Base-by-base conservation (phyloP, 2,113 vertebrate genomes). In the Phaethornis superciliosus region DNA sequence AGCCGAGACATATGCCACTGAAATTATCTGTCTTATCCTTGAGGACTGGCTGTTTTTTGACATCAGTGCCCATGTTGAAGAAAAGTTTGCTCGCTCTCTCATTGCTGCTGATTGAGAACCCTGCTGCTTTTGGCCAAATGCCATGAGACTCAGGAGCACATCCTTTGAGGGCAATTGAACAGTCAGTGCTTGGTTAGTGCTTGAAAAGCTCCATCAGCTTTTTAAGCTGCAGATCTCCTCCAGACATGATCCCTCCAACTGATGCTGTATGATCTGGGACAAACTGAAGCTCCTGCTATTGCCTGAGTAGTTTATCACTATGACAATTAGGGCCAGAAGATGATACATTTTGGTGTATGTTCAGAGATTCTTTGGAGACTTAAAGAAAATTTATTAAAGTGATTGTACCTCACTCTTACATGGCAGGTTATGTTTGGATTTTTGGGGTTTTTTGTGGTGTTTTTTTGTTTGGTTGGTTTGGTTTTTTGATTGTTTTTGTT, bases 1-100 rank as follows among this genome's bases (percentile, higher is more conserved):
- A 97, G 90, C 90, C 80, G 94, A 97, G 97, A 97, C 97, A 97
- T 96, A 97, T 97, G 97, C 97, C 97, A 93, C 96, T 95, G 96
- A 98, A 98, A 97, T 97, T 94, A 92, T 95, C 88, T 94, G 81
- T 83, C 47, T 96, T 95, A 95, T 97, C 97, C 96, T 97, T 70
- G 90, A 97, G 97, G 97, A 97, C 94, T 93, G 92, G 70, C 88
- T 94, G 75, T 11, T 94, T 89, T 96, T 96, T 97, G 96, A 98
- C 95, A 96, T 85, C 52, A 54, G 81, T 91, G 87, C 70, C 90
- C 75, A 90, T 65, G 79, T n/a, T 68, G 89, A 63, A 79, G 62
- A 84, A 79, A 88, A 93, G 87, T 96, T 96, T 94, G 65, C 47
- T 95, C 79, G 93, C 54, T 94, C 54, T 94, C 55, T 92, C 76